Base-by-base conservation (phyloP, 2,797 vertebrate species). In the Netta rufina region DNA sequence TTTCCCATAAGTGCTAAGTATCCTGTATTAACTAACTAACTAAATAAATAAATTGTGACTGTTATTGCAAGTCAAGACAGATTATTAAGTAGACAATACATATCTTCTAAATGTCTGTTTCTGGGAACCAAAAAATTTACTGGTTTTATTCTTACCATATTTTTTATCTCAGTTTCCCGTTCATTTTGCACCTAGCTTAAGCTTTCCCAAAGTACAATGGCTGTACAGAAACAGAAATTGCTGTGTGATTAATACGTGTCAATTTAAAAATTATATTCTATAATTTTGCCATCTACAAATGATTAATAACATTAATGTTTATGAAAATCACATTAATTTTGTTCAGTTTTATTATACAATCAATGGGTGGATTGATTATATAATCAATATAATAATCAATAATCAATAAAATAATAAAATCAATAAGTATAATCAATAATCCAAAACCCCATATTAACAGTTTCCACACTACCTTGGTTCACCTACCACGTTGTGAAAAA, bases 11-110 rank as follows among this genome's bases (percentile, higher is more conserved):
- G 10, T 13, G 53, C 2, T 6, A 49, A 22, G 47, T 49, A 24
- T 49, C 22, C 4, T 7, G 1, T 18, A 45, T 1, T 51, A 49
- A 49, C 47, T 49, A 49, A 49, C 47, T 49, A 49, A 49, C 17
- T 24, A 47, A 33, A 4, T 49, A 15, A 82, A 73, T 47, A 43
- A 60, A 28, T 39, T 28, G 4, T 36, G 24, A 76, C 30, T 73
- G 9, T 30, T 84, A 47, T 11, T 89, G 32, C 86, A 95, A 87
- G 94, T 85, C 70, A 73, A 77, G 62, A 79, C 86, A 92, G 49
- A 90, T 15, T 8, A 57, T 2, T 67, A 78, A 43, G 32, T 21
- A 62, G 11, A 39, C 33, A 58, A 36, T 7, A 53, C 0, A 8
- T 27, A 27, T 43, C 5, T 80, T 60, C 19, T 43, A 87, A 65